A percentile compares a stretch with the other conserved stretches of the same genome.
Evolutionary conservation across 2,113 vertebrate species (phyloP).

Genomic region (Apeltes quadracus): DNA sequence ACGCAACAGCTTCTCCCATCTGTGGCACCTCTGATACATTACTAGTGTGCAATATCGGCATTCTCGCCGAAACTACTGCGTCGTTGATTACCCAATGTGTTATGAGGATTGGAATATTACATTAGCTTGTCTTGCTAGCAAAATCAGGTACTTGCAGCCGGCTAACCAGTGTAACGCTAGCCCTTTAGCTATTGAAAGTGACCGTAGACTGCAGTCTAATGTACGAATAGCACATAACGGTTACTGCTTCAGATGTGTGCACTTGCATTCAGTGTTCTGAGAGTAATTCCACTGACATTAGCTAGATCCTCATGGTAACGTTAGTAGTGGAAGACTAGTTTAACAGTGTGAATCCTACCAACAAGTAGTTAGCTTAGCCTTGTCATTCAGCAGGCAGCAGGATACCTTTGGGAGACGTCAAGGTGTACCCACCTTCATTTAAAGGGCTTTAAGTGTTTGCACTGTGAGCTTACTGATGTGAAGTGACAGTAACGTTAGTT

Average conservation of each 20-base stretch:
- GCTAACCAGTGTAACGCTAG: slow-evolving; percentile 23
- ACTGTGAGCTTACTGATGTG: not conserved
- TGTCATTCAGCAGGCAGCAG: slow-evolving; percentile 20
- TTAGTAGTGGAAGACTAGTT: not conserved
- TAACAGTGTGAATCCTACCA: not conserved
- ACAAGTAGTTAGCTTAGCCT: slow-evolving; percentile 14
- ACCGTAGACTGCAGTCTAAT: not conserved
- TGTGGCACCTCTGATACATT: not conserved
- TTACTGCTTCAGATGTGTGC: not conserved
- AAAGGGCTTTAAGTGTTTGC: not conserved
- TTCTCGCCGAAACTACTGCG: not conserved
- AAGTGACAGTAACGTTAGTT: not conserved
- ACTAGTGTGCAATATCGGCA: not conserved
- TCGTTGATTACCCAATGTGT: not conserved
- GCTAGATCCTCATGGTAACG: not conserved
- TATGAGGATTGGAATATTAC: not conserved
- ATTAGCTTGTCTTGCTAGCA: slow-evolving; percentile 39
- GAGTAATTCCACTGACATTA: not conserved
- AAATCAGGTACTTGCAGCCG: slow-evolving; percentile 32
- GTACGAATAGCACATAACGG: not conserved
- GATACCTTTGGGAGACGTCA: slow-evolving; percentile 1
- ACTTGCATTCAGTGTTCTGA: not conserved
- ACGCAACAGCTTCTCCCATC: not conserved
- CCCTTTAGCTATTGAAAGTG: slow-evolving; percentile 26
- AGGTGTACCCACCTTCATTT: slow-evolving; percentile 35